Base-by-base conservation (phyloP, 2,888 invertebrate genomes). In the Harpalus rufipes region DNA sequence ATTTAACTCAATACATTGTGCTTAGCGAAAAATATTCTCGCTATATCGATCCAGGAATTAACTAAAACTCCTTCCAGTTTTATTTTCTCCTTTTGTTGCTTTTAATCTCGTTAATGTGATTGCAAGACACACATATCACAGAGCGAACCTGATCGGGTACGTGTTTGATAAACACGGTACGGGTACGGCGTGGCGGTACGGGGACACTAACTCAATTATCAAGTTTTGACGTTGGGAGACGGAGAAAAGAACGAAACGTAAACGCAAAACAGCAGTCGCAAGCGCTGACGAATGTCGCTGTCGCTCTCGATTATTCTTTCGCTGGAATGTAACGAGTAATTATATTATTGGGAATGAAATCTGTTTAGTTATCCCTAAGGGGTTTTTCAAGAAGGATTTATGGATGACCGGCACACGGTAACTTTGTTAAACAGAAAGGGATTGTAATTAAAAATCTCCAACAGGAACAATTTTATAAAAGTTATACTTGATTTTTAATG, bases 111-210 rank as follows among this genome's bases (percentile, higher is more conserved):
- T 59, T 59, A 59, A 59, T 59, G 59, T 59, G 59, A 59, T 12
- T 59, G 59, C 16, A 59, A 59, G 59, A 18, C 18, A 59, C 59
- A 59, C 16, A 59, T 59, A 56, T 56, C 56, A 56, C 56, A 56
- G 56, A 56, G 56, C 56, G 12, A 14, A 56, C 14, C 56, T 56
- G 56, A 56, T 14, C 14, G 59, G 59, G 59, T 18, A 59, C 14
- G 59, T 59, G 59, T 59, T 59, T 59, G 59, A 59, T 59, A 59
- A 59, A 59, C 59, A 59, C 59, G 59, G 59, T 56, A 56, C 56
- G n/a, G 10, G 56, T 56, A 8, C 56, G n/a, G 56, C 56, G 10
- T 4, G 18, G 59, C 59, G 59, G 59, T 59, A 59, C 59, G 59
- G 59, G 56, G n/a, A 59, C 59, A 7, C 59, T 59, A 59, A 59